Conservation (phyloP, 2,797 vertebrate genomes). For the Xiphophorus birchmanni region DNA sequence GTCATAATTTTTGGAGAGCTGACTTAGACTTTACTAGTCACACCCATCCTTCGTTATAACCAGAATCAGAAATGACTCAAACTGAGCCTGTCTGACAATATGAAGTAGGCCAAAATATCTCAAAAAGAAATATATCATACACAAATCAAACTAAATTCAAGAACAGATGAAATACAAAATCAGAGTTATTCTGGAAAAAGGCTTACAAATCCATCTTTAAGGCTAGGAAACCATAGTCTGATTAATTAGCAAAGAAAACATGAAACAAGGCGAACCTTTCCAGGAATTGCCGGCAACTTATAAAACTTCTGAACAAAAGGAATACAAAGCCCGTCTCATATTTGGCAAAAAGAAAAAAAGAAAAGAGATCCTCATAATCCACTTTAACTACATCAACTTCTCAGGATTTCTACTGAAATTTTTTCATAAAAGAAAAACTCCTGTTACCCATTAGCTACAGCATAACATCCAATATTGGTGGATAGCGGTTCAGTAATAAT, state of each 20-base stretch:
- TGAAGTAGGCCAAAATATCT: too few relatives aligned
- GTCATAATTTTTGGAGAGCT: background rate
- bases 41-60: background rate
- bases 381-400: background rate
- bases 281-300: background rate
- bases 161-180: background rate
- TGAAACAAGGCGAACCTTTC: background rate
- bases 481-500: background rate
- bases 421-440: too few relatives aligned
- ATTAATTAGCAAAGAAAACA: background rate
- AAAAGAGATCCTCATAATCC: background rate
- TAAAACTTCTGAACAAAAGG: background rate
- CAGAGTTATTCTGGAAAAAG: background rate
- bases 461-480: background rate
- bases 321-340: background rate
- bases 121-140: background rate
- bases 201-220: background rate
- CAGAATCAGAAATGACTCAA: background rate
- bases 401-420: background rate
- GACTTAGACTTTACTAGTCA: background rate
- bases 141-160: background rate
- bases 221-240: background rate
- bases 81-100: background rate
- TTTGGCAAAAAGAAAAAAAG: background rate
- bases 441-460: background rate